Evolutionary conservation across 2,797 vertebrate genomes (phyloP), one percentile per base, ranked within the genome.

Genomic region (Mionectes olivaceus): DNA sequence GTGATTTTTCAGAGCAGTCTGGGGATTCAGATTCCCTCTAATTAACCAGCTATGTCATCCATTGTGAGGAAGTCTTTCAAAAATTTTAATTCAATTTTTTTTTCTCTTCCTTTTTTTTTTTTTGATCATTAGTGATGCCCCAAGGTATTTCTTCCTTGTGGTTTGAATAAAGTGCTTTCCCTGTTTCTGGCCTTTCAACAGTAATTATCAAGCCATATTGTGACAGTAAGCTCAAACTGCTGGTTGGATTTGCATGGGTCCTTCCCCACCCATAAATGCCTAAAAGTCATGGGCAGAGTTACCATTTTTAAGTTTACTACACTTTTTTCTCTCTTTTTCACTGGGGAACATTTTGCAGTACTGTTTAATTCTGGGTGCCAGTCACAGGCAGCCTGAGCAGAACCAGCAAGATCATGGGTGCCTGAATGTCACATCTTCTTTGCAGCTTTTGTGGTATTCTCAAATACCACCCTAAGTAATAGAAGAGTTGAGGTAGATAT

Each of bases 121-220:
- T 37, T 50, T 80, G 44, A 9, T 75, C 19, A 22, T 63, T 83
- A 41, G 10, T 71, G 39, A 24, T 73, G 49, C 25, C 60, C 30
- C 46, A 53, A 61, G 33, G 12, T 87, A 43, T 59, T 68, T 92
- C 46, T 82, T 93, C 39, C 13, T 33, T 75, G 57, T 92, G 71
- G 27, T 85, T 68, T 90, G 52, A 93, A 83, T 89, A 67, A 78
- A 95, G 21, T 79, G 25, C 25, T 90, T 90, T 93, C 37, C 28
- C 37, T 44, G 12, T 77, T 93, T 92, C 71, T 93, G 49, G 18
- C 46, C 52, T 77, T 52, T 91, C 71, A 76, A 63, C 88, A 88
- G n/a, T 77, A 67, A 46, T 60, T 81, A 73, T 78, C 47, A 67
- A 60, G 15, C 43, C 17, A 19, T 61, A 53, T 25, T 83, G 24